Base-by-base conservation (phyloP, 2,888 invertebrate genomes). In the Hydroisotoma schaefferi region DNA sequence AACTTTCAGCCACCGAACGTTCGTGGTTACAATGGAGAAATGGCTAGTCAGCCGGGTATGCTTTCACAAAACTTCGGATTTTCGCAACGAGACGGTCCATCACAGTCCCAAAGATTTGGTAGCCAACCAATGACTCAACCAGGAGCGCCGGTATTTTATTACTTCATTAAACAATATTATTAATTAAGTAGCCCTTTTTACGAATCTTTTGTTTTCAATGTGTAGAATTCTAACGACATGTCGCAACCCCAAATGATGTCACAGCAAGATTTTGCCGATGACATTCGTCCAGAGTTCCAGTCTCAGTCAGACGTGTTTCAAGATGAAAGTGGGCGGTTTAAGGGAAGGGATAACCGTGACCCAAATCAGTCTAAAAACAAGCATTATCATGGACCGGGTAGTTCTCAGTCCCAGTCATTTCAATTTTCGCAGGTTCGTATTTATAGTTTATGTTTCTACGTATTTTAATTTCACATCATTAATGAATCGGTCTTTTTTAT, bases 181-280 rank as follows among this genome's bases (percentile, higher is more conserved):
- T n/a, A n/a, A n/a, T n/a, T n/a, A n/a, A 33, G 15, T 33, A 33
- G 15, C 33, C 40, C 40, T 40, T 40, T 40, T 18, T 10, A 33
- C 8, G 15, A 10, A 15, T 15, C 8, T 33, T 15, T 8, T 10
- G 8, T 33, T 33, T 33, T 33, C 15, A 6, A 33, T 33, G 8
- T 33, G 33, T 10, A 33, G 6, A 33, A n/a, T n/a, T n/a, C n/a
- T 48, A 53, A 58, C 15, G 59, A 57, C 18, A 57, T 64, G 60
- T 66, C 64, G 6, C 69, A 69, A 38, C 55, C 59, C 18, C 65
- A 68, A 54, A 68, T 71, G 67, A 69, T 71, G 69, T 65, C 65
- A n/a, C 70, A 70, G 48, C 68, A 70, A 52, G 70, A 70, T n/a
- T 70, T 67, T 40, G 54, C 57, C 4, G 70, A 70, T 37, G 70